Evolutionary conservation across 1,140 invertebrate genomes (phyloP), one percentile per base, ranked within the genome.

Genomic region (Trinorchestia longiramus): DNA sequence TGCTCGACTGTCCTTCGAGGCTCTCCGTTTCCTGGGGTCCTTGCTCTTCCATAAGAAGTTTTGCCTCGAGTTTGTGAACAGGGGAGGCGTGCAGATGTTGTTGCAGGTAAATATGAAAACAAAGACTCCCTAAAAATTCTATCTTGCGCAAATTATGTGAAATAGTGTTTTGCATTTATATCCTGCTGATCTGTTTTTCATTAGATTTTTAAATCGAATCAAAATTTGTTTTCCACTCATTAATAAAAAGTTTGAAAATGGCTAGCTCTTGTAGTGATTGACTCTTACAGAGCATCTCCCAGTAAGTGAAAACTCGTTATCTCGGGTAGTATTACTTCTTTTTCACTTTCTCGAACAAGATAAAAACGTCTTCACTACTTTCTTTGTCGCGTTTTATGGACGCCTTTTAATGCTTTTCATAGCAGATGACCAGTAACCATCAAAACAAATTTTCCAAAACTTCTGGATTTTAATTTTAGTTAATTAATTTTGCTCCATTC

Each of bases 31-130:
- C 97, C 97, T 99, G 4, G 98, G 99, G 0, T 98, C 99, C 0
- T 97, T 99, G 90, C 97, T 99, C 0, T 99, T 99, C 97, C 99
- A 99, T 97, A 99, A 99, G 97, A 99, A 99, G 97, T 99, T 99
- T 97, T 99, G 99, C 0, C 98, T 99, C 23, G 99, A 99, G 97
- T 99, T 99, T 97, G 98, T 99, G 36, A 98, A 98, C 95, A 98
- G 98, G 97, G 98, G 98, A 87, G 99, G 99, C 4, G 97, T 99
- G 91, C 98, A 99, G 47, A 96, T 96, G 90, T 95, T 97, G 41
- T 47, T 97, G 44, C 96, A 97, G 96, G 96, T 97, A 19, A 96
- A n/a, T 91, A 44, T 77, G 95, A 45, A 4, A 77, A 77, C 1
- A 77, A n/a, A n/a, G n/a, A 53, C 47, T 53, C 6, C 47, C 28